Evolutionary conservation across 30 jellyfish, hydroid and myxozoan species (phyloP), one percentile per base, ranked within the genome.

Genomic region (Catostylus mosaicus): DNA sequence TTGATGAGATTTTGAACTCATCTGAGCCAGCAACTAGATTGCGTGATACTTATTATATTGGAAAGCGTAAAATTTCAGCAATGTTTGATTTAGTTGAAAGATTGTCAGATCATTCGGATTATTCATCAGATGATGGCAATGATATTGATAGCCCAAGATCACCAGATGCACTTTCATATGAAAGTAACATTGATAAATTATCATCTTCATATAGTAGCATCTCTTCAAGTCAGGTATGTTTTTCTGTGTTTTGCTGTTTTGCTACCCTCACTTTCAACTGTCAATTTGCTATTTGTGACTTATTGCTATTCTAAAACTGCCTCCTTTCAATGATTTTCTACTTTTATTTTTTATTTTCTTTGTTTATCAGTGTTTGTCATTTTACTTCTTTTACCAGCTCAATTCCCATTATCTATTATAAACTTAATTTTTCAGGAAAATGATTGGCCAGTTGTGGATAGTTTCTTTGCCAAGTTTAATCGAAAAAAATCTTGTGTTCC

Each of bases 21-120:
- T 56, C 96, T 2, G 75, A 86, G 30, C 90, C 98, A 29, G 94
- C 93, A 46, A 78, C 95, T 14, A 87, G 78, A 46, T 88, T 71
- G 16, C 83, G 87, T n/a, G 90, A 76, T 6, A 75, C 82, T 3
- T 60, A 50, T 73, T 60, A 52, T 33, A 68, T 43, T 32, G 67
- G 92, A 20, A 64, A 59, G 27, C 54, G 96, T 20, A 88, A 88
- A 43, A 70, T 88, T 77, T 67, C 96, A 3, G 96, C 91, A 19
- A 74, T 80, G 86, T 91, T 91, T 57, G 95, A 78, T 77, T 54
- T 91, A 60, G 98, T 91, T 9, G 96, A 91, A 22, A 72, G 85
- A 33, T 57, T 91, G 20, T 82, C 92, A 1, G 91, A 81, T n/a
- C 84, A 67, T 60, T 74, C 83, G 26, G 86, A 82, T 0, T 33